phyloP scores from a whole-genome alignment of 64 coral and sea anemone species.

The Actinia equina region DNA sequence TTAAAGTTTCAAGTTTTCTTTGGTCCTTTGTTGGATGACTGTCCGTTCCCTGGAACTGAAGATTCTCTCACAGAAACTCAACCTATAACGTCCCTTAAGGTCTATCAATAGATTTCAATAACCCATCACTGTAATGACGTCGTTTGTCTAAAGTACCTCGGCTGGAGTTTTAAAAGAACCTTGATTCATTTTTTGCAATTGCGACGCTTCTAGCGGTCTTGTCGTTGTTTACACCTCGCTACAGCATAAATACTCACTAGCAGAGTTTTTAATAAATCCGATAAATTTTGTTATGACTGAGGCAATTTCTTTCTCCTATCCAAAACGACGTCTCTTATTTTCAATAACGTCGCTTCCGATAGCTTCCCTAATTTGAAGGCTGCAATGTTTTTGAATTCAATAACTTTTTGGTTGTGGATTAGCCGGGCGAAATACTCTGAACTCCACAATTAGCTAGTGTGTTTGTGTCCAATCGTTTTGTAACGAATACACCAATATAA shows the following conservation, averaged over 20 bases:
- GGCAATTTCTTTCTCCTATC: not conserved
- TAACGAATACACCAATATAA: too few relatives aligned
- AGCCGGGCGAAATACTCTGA: not conserved
- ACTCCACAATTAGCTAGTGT: not conserved
- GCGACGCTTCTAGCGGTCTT: not conserved
- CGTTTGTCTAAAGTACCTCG: not conserved
- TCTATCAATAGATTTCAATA: conserved; percentile 4
- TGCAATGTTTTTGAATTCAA: not conserved
- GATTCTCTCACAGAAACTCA: not conserved
- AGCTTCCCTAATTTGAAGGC: not conserved
- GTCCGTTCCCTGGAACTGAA: not conserved
- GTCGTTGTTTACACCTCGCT: not conserved
- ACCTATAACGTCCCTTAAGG: not conserved
- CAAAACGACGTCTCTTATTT: not conserved
- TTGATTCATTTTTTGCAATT: not conserved
- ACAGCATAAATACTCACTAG: not conserved
- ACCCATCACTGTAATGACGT: not conserved
- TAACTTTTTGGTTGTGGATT: not conserved
- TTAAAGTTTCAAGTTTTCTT: not conserved
- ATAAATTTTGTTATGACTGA: not conserved
- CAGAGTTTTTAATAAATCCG: not conserved
- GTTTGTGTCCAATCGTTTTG: not conserved
- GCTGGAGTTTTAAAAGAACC: not conserved
- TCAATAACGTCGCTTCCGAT: not conserved
- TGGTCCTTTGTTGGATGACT: not conserved